phyloP scores from a whole-genome alignment of 2,797 vertebrate species.

The Crocidura indochinensis region DNA sequence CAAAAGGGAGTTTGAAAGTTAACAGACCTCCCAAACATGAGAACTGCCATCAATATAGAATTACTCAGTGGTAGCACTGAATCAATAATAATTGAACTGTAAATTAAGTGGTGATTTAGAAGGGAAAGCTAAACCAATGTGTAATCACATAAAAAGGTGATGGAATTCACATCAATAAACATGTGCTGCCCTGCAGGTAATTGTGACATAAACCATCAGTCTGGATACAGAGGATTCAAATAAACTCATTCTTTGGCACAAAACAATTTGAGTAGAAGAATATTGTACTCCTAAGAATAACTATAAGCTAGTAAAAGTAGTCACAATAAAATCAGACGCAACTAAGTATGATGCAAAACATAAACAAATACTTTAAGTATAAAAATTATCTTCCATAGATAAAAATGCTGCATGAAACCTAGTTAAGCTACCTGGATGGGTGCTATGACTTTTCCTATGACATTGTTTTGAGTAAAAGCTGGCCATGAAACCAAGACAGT shows the following conservation, averaged over 20 bases:
- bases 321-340: slow-evolving; percentile 52
- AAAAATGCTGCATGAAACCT: slow-evolving; percentile 41
- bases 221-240: neutral
- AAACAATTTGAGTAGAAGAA: slow-evolving; percentile 37
- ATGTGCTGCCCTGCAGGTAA: slow-evolving; percentile 25
- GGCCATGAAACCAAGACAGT: slow-evolving; percentile 43
- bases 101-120: slow-evolving; percentile 70
- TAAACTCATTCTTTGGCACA: slow-evolving; percentile 8
- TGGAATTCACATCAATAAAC: slow-evolving; percentile 61
- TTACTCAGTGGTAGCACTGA: slow-evolving; percentile 39
- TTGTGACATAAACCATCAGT: neutral
- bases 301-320: neutral
- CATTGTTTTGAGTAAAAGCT: slow-evolving; percentile 66
- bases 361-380: neutral
- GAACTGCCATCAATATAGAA: slow-evolving; percentile 44
- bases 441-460: slow-evolving; percentile 53
- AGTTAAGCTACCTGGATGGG: slow-evolving; percentile 21
- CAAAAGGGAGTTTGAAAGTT: slow-evolving; percentile 61
- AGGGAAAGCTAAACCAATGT: slow-evolving; percentile 57
- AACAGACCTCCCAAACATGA: slow-evolving; percentile 20
- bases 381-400: slow-evolving; percentile 32
- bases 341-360: neutral
- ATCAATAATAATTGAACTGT: slow-evolving; percentile 72
- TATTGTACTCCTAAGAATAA: neutral
- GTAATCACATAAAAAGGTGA: slow-evolving; percentile 54